phyloP scores from a whole-genome alignment of 2,113 vertebrate species.

The Cromileptes altivelis region DNA sequence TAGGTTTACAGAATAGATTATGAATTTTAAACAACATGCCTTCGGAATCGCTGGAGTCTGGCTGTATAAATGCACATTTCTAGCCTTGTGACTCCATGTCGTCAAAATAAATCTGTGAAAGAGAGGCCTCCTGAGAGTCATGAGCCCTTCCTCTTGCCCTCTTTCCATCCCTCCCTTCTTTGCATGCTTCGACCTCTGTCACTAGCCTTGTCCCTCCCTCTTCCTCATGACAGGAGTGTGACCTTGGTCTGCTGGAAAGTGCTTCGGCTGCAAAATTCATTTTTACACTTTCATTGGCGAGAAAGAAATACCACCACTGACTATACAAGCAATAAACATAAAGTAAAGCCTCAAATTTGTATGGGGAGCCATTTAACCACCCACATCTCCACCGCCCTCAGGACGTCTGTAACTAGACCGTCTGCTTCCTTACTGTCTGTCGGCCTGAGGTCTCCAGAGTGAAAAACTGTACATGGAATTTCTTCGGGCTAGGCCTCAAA shows the following conservation, averaged over 20 bases:
- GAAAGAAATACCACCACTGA: background rate
- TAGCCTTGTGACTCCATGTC: constrained; percentile 53
- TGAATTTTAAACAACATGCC: constrained; percentile 13
- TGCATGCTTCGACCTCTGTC: background rate
- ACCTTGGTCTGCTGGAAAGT: constrained; percentile 32
- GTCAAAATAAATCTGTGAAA: constrained; percentile 62
- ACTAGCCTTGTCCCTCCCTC: constrained; percentile 22
- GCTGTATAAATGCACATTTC: constrained; percentile 53
- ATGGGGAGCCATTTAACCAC: constrained; percentile 21
- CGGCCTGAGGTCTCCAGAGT: constrained; percentile 30
- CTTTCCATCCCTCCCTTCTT: constrained; percentile 26
- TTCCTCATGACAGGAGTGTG: constrained; percentile 61
- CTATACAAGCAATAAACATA: background rate
- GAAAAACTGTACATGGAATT: constrained; percentile 42
- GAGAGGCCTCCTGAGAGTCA: constrained; percentile 51
- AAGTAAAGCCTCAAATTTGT: constrained; percentile 15
- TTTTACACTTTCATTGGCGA: background rate
- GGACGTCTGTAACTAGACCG: constrained; percentile 26
- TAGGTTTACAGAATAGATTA: constrained; percentile 28
- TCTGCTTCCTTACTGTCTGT: constrained; percentile 44
- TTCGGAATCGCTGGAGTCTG: constrained; percentile 7
- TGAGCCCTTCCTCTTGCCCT: constrained; percentile 38
- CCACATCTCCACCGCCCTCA: constrained; percentile 12
- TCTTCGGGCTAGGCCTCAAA: constrained; percentile 49
- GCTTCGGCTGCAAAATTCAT: background rate